A percentile compares a stretch with the other conserved stretches of the same genome.
Conservation (phyloP, 2,113 vertebrate species). For the Reinhardtius hippoglossoides region DNA sequence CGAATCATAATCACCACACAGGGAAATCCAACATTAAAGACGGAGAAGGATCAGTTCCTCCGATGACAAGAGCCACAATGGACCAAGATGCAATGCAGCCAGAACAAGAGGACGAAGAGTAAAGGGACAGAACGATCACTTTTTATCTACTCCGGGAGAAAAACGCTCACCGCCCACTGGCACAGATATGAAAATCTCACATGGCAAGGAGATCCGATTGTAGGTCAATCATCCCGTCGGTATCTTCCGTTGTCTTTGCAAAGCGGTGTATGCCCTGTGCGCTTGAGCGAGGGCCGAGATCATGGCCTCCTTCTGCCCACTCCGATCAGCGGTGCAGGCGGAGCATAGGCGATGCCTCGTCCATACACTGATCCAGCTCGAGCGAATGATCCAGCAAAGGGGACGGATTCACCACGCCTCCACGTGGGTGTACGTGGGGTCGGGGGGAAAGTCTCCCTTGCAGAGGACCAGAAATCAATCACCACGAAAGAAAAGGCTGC, state of each 20-base stretch:
- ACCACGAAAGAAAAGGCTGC: neutral
- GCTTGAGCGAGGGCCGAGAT: slow-evolving; percentile 34
- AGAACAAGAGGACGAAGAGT: too few relatives aligned
- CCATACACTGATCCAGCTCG: neutral
- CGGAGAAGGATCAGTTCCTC: too few relatives aligned
- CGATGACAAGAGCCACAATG: too few relatives aligned
- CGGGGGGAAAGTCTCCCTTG: too few relatives aligned
- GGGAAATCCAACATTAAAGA: neutral
- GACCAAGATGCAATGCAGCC: too few relatives aligned
- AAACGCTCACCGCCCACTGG: slow-evolving; percentile 2
- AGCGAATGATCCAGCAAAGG: neutral
- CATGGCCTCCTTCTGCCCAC: slow-evolving; percentile 68
- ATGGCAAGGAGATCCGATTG: slow-evolving; percentile 5
- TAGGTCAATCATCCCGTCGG: slow-evolving; percentile 21
- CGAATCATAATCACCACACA: neutral
- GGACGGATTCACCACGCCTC: neutral
- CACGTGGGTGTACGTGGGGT: neutral
- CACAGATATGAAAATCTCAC: slow-evolving; percentile 24
- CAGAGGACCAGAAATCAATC: slow-evolving; percentile 8
- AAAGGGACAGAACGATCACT: too few relatives aligned
- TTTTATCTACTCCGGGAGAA: neutral
- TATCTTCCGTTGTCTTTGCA: slow-evolving; percentile 2
- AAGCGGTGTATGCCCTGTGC: neutral
- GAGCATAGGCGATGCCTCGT: neutral
- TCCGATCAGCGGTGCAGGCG: slow-evolving; percentile 49